These are phyloP conservation scores for Gallinago undulata DNA, from an alignment of 2,113 vertebrate genomes.

Conservation along the genomic window DNA sequence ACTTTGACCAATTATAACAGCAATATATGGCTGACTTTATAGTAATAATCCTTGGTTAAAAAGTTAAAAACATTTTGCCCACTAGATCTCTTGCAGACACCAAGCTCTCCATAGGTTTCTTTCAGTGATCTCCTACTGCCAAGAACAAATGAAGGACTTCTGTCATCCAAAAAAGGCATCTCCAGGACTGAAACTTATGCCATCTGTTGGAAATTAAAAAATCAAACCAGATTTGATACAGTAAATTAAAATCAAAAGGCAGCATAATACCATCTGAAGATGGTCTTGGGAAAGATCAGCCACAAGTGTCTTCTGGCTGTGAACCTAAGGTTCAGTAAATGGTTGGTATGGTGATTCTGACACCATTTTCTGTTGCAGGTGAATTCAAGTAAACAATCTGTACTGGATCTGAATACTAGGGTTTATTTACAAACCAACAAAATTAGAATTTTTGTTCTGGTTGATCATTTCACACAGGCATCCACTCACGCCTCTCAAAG, in stretches of 20 bases:
- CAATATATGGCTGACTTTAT: neutral
- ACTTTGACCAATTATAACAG: neutral
- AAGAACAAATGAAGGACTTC: neutral
- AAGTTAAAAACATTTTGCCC: neutral
- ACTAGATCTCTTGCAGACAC: neutral
- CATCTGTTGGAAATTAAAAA: neutral
- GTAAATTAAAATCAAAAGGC: neutral
- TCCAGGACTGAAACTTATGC: neutral
- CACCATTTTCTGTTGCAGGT: neutral
- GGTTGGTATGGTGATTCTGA: neutral
- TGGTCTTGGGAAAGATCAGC: neutral
- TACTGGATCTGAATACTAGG: neutral
- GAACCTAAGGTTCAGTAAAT: neutral
- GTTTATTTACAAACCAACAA: neutral
- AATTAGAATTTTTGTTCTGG: neutral
- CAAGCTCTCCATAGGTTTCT: neutral
- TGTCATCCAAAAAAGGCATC: neutral
- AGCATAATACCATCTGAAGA: neutral
- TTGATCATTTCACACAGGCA: neutral
- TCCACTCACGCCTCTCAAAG: too few relatives aligned
- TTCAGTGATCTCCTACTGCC: too few relatives aligned
- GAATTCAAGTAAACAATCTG: neutral
- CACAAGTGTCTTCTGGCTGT: neutral
- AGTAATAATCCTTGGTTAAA: neutral
- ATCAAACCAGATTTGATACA: neutral